Base-by-base conservation (phyloP, 2,113 vertebrate species). In the Pluvialis apricaria region DNA sequence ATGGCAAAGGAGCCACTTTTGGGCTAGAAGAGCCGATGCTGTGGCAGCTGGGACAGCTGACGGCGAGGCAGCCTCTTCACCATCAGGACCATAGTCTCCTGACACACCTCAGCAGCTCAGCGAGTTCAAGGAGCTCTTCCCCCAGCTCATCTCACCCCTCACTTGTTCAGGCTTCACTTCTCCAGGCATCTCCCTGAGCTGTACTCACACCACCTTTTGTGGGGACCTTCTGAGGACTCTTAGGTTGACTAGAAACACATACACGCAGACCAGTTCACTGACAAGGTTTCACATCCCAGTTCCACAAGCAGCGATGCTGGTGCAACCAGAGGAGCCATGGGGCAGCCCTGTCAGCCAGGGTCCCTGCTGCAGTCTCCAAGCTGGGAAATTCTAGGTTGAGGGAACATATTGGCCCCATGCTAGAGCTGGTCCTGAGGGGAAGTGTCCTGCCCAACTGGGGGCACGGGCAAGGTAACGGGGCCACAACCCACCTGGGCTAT, bases 321-420 rank as follows among this genome's bases (percentile, higher is more conserved):
- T 52, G 25, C 44, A 28, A 16, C 21, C 21, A 36, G 45, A 65
- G 55, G 14, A 62, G n/a, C 25, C 16, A 0, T 2, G 11, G 34
- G 26, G 52, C 57, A 88, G 38, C n/a, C 14, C 19, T 15, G 38
- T 51, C 4, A 25, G 47, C n/a, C 2, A 4, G 22, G 16, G 1
- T 65, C 21, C 9, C 34, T 58, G 44, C n/a, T 69, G 34, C 11
- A 51, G 9, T 13, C 28, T 34, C 20, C 18, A 38, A 26, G 13
- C 21, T 65, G 36, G 22, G 36, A 62, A 20, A 13, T 2, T 70
- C 20, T 13, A 25, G 22, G 10, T 4, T 42, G n/a, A 83, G 8
- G 36, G 38, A 69, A 24, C 10, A 42, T 0, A 1, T 5, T 4
- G 1, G 13, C 10, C 15, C 15, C 0, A 0, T 57, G n/a, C 22